Conservation (phyloP, 2,888 invertebrate species). For the Eretmocerus hayati region DNA sequence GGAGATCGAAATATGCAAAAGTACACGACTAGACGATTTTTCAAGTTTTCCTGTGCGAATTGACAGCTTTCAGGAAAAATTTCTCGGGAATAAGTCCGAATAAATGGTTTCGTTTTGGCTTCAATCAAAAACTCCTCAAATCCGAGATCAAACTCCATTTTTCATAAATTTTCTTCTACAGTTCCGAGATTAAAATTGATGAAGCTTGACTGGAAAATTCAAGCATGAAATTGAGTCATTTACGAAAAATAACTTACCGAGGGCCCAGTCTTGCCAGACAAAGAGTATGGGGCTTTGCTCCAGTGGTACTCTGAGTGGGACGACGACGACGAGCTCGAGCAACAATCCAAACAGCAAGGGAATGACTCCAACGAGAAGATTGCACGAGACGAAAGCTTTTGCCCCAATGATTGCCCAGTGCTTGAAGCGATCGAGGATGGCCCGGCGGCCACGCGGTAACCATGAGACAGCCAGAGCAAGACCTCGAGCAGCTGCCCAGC, state of each 20-base stretch:
- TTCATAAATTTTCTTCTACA: too few relatives aligned
- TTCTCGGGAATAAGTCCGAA: too few relatives aligned
- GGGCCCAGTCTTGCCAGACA: slow-evolving; percentile 95
- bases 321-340: slow-evolving; percentile 83
- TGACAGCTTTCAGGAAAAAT: too few relatives aligned
- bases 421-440: slow-evolving; percentile 62
- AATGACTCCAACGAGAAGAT: slow-evolving; percentile 79
- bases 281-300: slow-evolving; percentile 86
- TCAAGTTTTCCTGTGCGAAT: too few relatives aligned
- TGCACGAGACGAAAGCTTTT: slow-evolving; percentile 67
- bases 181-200: too few relatives aligned
- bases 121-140: too few relatives aligned
- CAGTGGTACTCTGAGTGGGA: slow-evolving; percentile 86
- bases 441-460: slow-evolving; percentile 81
- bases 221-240: too few relatives aligned
- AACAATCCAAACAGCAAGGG: slow-evolving; percentile 87
- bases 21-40: too few relatives aligned
- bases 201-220: too few relatives aligned
- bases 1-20: too few relatives aligned
- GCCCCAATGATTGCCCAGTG: slow-evolving; percentile 69
- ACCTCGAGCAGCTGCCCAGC: slow-evolving; percentile 86
- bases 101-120: too few relatives aligned
- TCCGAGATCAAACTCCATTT: too few relatives aligned
- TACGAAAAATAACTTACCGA: slow-evolving; percentile 55
- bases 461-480: slow-evolving; percentile 76